Percentiles rank a stretch among this genome's conserved stretches.
phyloP scores from a whole-genome alignment of 2,113 vertebrate genomes.

The Amblyornis subalaris region DNA sequence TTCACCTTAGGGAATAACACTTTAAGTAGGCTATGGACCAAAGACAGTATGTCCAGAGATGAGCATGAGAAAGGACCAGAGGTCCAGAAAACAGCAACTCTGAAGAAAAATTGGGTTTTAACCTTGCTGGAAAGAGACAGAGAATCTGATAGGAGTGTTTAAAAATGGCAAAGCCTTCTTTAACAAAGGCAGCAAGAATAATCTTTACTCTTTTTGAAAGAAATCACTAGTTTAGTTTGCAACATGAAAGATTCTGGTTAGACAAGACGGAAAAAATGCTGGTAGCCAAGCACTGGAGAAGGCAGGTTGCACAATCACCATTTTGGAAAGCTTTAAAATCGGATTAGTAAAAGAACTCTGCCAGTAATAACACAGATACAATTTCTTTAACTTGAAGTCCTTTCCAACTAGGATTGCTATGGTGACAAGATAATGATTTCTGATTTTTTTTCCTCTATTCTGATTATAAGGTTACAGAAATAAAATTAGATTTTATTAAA shows the following conservation, averaged over 20 bases:
- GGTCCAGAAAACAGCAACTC: neutral
- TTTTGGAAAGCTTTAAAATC: neutral
- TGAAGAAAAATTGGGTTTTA: neutral
- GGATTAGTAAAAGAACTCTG: neutral
- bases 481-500: neutral
- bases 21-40: neutral
- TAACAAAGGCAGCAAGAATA: neutral
- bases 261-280: neutral
- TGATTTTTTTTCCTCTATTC: neutral
- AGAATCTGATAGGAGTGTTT: neutral
- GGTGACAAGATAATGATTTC: neutral
- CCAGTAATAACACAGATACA: neutral
- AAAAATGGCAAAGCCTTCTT: neutral
- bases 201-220: neutral
- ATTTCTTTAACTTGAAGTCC: neutral
- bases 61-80: neutral
- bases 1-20: neutral
- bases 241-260: neutral
- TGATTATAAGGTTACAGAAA: neutral
- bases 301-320: neutral
- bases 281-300: neutral
- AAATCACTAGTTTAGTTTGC: neutral
- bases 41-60: neutral
- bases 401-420: neutral
- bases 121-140: neutral